Conservation (phyloP, 2,113 vertebrate genomes). For the Eolophus roseicapilla region DNA sequence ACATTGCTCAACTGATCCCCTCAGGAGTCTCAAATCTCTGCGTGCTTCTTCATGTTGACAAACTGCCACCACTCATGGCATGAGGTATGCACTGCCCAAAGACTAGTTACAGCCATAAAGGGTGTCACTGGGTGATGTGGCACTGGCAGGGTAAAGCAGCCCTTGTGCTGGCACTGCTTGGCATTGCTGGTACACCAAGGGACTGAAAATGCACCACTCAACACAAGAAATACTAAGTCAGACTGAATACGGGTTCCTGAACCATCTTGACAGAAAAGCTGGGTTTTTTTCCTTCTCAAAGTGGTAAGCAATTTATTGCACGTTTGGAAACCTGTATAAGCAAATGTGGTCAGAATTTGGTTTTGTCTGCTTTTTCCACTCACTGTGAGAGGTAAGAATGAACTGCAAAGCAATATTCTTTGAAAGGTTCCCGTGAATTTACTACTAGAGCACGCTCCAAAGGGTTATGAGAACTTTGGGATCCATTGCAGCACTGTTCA, state of each 20-base stretch:
- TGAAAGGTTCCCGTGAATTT: neutral
- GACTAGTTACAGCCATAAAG: neutral
- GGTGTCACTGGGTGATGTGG: neutral
- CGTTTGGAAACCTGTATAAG: neutral
- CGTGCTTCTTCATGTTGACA: neutral
- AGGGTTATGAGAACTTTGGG: constrained; percentile 5
- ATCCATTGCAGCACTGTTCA: constrained; percentile 3
- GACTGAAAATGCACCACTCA: fast-evolving
- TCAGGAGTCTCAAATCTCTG: neutral
- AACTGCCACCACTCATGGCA: neutral
- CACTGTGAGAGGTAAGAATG: neutral
- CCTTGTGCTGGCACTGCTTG: neutral
- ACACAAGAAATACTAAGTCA: neutral
- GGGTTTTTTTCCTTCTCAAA: neutral
- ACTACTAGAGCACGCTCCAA: neutral
- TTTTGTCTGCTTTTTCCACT: neutral
- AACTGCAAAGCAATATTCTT: neutral
- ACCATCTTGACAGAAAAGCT: neutral
- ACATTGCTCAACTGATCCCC: neutral
- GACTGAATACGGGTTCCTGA: neutral
- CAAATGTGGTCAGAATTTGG: neutral
- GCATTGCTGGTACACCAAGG: neutral
- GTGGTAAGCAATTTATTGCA: neutral
- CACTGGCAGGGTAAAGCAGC: neutral
- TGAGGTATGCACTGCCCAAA: neutral